Base-by-base conservation (phyloP, 2,797 vertebrate genomes). In the Percopsis omiscomaycus region DNA sequence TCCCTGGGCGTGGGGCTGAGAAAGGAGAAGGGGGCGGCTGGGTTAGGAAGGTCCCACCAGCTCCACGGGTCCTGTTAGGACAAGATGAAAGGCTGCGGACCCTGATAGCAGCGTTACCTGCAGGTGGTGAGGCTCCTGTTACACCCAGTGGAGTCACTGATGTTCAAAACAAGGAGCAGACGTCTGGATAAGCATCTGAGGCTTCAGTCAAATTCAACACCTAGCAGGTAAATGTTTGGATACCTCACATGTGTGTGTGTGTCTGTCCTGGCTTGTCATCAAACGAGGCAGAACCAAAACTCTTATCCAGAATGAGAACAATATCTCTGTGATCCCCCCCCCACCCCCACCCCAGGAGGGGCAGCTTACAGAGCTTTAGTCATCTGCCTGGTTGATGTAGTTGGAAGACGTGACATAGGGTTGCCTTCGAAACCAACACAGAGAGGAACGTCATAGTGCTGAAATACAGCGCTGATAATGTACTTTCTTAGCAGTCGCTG, bases 141-240 rank as follows among this genome's bases (percentile, higher is more conserved):
- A 75, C 85, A 85, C 65, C 5, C 75, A 64, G 80, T 74, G 37
- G 37, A 8, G 82, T 83, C 80, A 84, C 85, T 82, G 77, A 78
- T 85, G 82, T 84, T 86, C 69, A 86, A 87, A 83, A 66, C 79
- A 81, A 42, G 78, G 0, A 68, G 56, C 86, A 87, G 87, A 90
- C 86, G 93, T 86, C 89, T 91, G 88, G 75, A 92, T 84, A 90
- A 84, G 75, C 74, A 69, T 90, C 77, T 90, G 83, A 90, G 89
- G 78, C 76, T 73, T 86, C 61, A 86, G 86, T 89, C 86, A 84
- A 84, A 87, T 89, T 88, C 91, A 93, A 88, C 85, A 89, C 66
- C 69, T 85, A 74, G 78, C 87, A 70, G 75, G 59, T 78, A 80
- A 87, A 88, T 80, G 83, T 86, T 89, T 86, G 73, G 77, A 81